These are phyloP conservation scores for Trichoplusia ni DNA, from an alignment of 1,140 invertebrate species.

Conservation along the genomic window DNA sequence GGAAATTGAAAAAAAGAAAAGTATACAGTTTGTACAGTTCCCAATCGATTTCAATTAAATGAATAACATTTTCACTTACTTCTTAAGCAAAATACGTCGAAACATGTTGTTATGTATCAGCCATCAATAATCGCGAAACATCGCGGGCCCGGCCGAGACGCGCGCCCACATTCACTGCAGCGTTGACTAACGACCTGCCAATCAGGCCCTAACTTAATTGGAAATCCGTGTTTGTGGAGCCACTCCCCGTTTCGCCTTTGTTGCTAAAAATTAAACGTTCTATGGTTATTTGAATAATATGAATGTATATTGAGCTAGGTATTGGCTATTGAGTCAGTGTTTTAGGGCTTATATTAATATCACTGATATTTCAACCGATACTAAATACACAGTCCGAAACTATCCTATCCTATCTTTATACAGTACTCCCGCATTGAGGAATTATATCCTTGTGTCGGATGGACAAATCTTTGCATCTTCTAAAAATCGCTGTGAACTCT, in stretches of 20 bases:
- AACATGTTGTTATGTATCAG: constrained; percentile 46
- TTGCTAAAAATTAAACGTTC: constrained; percentile 74
- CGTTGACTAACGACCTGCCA: constrained; percentile 78
- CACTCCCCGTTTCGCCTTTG: constrained; percentile 68
- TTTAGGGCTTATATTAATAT: no score
- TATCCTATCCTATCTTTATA: no score
- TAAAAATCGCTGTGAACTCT: no score
- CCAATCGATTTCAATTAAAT: no score
- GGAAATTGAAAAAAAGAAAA: no score
- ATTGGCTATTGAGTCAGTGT: neutral
- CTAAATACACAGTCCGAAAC: no score
- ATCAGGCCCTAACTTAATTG: constrained; percentile 78
- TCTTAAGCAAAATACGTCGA: constrained; percentile 16
- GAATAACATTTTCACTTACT: neutral
- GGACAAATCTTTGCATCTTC: no score
- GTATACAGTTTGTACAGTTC: no score
- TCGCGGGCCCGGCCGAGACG: constrained; percentile 32
- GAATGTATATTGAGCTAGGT: neutral
- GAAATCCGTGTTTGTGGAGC: constrained; percentile 78
- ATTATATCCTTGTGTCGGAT: no score
- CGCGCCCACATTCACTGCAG: constrained; percentile 57
- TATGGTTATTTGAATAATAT: constrained; percentile 36
- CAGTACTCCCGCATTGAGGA: no score
- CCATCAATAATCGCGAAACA: constrained; percentile 51
- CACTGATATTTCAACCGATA: no score